Conservation (phyloP, 2,888 invertebrate species). For the Cactoblastis cactorum region DNA sequence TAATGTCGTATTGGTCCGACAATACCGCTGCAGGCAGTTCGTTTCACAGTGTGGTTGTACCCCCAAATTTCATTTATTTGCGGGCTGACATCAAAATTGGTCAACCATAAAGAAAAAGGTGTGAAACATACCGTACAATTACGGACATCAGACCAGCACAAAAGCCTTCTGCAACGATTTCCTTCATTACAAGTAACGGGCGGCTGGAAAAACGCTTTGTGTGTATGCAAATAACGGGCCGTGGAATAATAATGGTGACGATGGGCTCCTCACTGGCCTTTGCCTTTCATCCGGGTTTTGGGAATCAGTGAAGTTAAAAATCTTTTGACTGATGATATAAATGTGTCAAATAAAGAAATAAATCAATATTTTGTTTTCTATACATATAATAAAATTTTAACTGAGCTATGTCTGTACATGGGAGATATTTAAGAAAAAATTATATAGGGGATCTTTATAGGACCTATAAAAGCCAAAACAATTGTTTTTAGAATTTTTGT, state of each 20-base stretch:
- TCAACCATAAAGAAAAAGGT: neutral
- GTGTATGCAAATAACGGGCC: constrained; percentile 9
- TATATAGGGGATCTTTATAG: too few species aligned
- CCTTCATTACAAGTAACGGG: constrained; percentile 6
- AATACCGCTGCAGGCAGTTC: too few species aligned
- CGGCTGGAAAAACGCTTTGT: constrained; percentile 9
- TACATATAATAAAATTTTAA: too few species aligned
- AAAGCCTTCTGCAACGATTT: constrained; percentile 2
- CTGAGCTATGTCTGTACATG: too few species aligned
- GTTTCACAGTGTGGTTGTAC: too few species aligned
- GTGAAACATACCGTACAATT: neutral
- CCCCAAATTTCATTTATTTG: too few species aligned
- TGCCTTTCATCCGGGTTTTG: neutral
- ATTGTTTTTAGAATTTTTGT: too few species aligned
- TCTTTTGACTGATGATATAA: neutral
- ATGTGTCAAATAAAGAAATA: too few species aligned
- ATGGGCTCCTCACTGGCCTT: neutral
- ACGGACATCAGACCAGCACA: neutral
- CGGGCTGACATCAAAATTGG: neutral
- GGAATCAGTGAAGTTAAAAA: neutral
- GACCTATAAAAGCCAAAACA: too few species aligned
- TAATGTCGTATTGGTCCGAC: too few species aligned
- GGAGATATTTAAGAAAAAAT: too few species aligned
- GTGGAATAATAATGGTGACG: neutral
- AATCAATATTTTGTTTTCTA: too few species aligned